These are phyloP conservation scores for Drosophila conformis DNA, from an alignment of 2,888 invertebrate genomes.

Conservation along the genomic window DNA sequence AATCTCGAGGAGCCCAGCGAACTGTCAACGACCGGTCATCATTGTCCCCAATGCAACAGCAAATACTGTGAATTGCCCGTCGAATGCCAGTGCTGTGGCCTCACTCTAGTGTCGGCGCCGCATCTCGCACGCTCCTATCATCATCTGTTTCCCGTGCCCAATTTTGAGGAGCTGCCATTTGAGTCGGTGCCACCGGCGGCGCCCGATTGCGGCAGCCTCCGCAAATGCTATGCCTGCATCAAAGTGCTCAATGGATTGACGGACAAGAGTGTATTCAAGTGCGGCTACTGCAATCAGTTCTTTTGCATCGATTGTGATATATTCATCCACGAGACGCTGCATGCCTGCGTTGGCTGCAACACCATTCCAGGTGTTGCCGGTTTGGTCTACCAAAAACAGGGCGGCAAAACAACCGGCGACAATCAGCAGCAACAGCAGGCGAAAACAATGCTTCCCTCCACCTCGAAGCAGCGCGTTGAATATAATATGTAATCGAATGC, in stretches of 20 bases:
- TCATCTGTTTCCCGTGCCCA: constrained; percentile 96
- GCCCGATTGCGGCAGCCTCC: constrained; percentile 85
- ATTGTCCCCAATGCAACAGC: constrained; percentile 98
- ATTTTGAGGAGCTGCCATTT: constrained; percentile 90
- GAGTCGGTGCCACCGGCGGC: constrained; percentile 77
- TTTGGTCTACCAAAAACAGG: constrained; percentile 79
- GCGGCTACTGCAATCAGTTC: constrained; percentile 90
- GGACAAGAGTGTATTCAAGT: constrained; percentile 94
- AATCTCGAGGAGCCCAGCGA: constrained; percentile 89
- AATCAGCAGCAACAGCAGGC: constrained; percentile 16
- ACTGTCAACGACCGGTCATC: constrained; percentile 91
- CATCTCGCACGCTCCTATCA: constrained; percentile 99
- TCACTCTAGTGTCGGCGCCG: constrained; percentile 98
- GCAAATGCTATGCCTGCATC: constrained; percentile 90
- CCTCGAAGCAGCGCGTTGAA: constrained; percentile 50
- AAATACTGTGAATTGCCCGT: constrained; percentile 99
- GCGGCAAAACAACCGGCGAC: constrained; percentile 25
- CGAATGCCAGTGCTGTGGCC: constrained; percentile 97
- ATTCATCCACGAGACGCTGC: constrained; percentile 96
- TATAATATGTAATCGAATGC: constrained; percentile 31
- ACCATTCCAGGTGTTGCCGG: constrained; percentile 86
- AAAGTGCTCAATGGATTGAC: constrained; percentile 86
- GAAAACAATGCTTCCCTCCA: constrained; percentile 28
- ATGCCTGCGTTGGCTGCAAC: constrained; percentile 99
- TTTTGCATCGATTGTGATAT: constrained; percentile 98